Base-by-base conservation (phyloP, 2,797 vertebrate genomes). In the Sebastes minor region DNA sequence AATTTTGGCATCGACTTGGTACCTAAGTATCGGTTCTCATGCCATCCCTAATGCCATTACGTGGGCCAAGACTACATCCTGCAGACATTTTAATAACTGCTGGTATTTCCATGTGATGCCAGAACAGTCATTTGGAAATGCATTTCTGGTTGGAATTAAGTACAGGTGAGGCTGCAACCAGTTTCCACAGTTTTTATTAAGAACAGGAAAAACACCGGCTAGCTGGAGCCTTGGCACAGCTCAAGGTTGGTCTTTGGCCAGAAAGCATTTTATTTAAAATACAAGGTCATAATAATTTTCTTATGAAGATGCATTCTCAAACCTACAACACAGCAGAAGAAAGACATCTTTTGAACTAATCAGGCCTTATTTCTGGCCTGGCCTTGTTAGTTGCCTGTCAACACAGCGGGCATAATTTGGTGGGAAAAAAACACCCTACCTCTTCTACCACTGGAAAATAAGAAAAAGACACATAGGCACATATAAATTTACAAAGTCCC, bases 401-500 rank as follows among this genome's bases (percentile, higher is more conserved):
- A 84, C 65, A 78, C 35, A 72, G 30, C 73, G 74, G 79, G 27
- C 32, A 56, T 73, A 74, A 80, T 85, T 81, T 85, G 18, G 23
- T 38, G 13, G 53, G 18, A 2, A 23, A 67, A 81, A 83, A 74
- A 60, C 11, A 76, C 3, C 10, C 68, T 30, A 12, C 32, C 71
- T 78, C 52, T 78, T 80, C 60, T 70, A 46, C 66, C 65, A 69
- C 60, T 72, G 16, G 16, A 86, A 85, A 88, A 60, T 82, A 79
- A 88, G 63, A 81, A 78, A 78, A 68, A 81, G 38, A 83, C 38
- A 86, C 57, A 68, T n/a, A 46, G 42, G 65, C 74, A 62, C 33
- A 53, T 65, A 79, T 72, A 88, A 82, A 90, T 85, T 55, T 62
- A 74, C 67, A 28, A 72, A 90, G 89, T 91, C 86, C 89, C 87